phyloP scores from a whole-genome alignment of 37 sponge, comb jelly and placozoan genomes.

The Geodia barretti region DNA sequence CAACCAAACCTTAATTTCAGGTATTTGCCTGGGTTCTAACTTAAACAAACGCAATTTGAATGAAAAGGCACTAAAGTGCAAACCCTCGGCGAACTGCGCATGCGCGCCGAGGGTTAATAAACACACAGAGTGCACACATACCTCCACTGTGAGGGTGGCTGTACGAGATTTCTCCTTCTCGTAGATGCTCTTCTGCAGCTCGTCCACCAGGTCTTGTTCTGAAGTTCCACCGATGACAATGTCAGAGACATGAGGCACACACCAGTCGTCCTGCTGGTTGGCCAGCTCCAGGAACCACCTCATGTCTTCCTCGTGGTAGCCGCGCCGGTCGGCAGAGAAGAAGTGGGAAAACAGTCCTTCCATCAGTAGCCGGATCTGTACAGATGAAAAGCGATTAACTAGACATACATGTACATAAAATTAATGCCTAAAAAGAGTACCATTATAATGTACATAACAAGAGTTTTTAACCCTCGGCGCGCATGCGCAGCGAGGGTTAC shows the following conservation, averaged over 20 bases:
- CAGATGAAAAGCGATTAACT: too few species aligned
- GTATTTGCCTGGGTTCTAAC: too few species aligned
- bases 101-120: too few species aligned
- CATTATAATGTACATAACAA: too few species aligned
- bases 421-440: too few species aligned
- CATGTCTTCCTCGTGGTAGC: conserved; percentile 14
- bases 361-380: conserved; percentile 2
- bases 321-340: conserved; percentile 15
- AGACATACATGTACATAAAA: too few species aligned
- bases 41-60: too few species aligned
- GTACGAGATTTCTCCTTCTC: background rate
- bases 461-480: too few species aligned
- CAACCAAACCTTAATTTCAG: too few species aligned
- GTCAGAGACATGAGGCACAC: conserved; percentile 1
- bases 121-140: background rate
- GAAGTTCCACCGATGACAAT: background rate
- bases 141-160: background rate
- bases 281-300: conserved; percentile 61
- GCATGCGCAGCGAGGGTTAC: too few species aligned
- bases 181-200: background rate
- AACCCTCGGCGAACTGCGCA: too few species aligned
- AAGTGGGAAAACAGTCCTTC: conserved; percentile 50
- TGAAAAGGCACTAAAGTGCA: too few species aligned
- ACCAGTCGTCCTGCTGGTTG: conserved; percentile 39
- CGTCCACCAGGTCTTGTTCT: background rate